Percentiles rank a stretch among this genome's conserved stretches.
phyloP scores from a whole-genome alignment of 2,113 vertebrate species.

The Vidua macroura region DNA sequence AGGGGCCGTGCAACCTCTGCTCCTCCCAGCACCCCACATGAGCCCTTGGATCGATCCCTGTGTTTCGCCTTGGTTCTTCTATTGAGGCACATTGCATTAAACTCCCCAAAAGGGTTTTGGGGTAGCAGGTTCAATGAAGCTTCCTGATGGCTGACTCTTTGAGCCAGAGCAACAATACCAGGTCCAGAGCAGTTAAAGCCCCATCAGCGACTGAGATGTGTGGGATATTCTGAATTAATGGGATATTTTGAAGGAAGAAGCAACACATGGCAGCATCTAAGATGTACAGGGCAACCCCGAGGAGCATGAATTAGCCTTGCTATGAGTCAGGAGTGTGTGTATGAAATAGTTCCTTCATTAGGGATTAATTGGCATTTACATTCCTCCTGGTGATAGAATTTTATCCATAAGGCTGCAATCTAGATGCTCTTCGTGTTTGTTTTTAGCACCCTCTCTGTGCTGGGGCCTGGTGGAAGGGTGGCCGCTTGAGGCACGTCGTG shows the following conservation, averaged over 20 bases:
- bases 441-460: background rate
- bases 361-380: background rate
- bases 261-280: background rate
- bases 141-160: background rate
- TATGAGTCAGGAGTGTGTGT: background rate
- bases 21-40: accelerated
- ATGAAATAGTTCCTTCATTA: background rate
- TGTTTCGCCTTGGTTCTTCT: background rate
- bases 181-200: background rate
- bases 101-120: background rate
- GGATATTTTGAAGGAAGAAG: background rate
- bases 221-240: background rate
- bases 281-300: background rate
- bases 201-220: accelerated
- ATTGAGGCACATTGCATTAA: background rate
- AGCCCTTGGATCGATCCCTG: background rate
- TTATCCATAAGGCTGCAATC: background rate
- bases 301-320: background rate
- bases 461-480: background rate
- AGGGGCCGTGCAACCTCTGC: background rate
- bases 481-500: background rate
- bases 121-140: background rate
- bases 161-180: background rate
- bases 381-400: background rate
- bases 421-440: background rate